Base-by-base conservation (phyloP, 2,888 invertebrate genomes). In the Loripinus fragilis region DNA sequence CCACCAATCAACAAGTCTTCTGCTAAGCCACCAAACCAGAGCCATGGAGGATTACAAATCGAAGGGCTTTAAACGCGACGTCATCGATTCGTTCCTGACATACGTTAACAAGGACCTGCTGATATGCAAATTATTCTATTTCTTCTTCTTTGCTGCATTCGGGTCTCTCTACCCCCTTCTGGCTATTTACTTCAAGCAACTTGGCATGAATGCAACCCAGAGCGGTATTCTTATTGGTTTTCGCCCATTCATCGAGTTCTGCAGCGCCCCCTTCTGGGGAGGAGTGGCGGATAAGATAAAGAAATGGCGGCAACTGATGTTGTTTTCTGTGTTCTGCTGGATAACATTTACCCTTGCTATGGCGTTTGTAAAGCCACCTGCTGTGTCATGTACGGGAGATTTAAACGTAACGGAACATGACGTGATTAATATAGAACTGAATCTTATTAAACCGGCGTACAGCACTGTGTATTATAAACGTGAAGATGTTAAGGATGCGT, bases 121-220 rank as follows among this genome's bases (percentile, higher is more conserved):
- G 87, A 96, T 98, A 73, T 98, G 98, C 88, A 99, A 99, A 94
- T 96, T 97, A 30, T 99, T 99, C 94, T 99, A 99, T 94, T 99
- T 99, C 94, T 99, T 99, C 95, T 99, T 99, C 95, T 99, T 99
- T 94, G 98, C 99, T 55, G 99, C 99, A 0, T 99, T 99, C 93
- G 99, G 99, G 8, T 98, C 98, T 0, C 95, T 99, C 23, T 99
- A 99, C 93, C 99, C 99, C 0, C 95, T 99, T 81, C 97, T 99
- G 96, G 99, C 98, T 48, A 98, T 99, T 65, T 99, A 99, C 94
- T 99, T 99, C 95, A 99, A 99, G 95, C 99, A 99, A 95, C 97
- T 99, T 96, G 98, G 98, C 79, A 98, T 99, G 98, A 99, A 98
- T 94, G 97, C 99, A 0, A 97, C 97, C 25, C 98, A 99, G 93